Conservation (phyloP, 1,140 invertebrate genomes). For the Trialeurodes vaporariorum region DNA sequence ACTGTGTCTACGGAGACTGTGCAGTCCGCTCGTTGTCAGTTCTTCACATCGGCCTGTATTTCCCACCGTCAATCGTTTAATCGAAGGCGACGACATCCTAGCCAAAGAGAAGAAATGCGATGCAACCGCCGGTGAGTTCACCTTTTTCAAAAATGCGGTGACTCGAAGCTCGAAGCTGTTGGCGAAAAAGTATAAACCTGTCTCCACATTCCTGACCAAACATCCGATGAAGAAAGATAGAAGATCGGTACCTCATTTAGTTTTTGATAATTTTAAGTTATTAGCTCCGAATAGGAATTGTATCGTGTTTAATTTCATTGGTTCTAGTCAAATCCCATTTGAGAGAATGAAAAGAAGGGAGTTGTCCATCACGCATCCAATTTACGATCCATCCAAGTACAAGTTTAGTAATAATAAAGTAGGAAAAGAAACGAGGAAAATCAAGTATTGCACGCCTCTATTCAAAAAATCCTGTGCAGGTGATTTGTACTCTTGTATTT, state of each 20-base stretch:
- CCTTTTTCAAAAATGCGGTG: not conserved
- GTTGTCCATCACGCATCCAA: not conserved
- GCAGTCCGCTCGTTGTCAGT: not conserved
- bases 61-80: not conserved
- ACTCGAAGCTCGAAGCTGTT: not conserved
- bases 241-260: not conserved
- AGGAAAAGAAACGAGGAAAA: not conserved
- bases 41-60: not conserved
- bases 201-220: not conserved
- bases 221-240: not conserved
- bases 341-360: not conserved
- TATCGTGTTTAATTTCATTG: not conserved
- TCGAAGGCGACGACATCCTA: not conserved
- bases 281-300: not conserved
- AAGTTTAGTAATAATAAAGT: not conserved
- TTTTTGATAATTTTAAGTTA: not conserved
- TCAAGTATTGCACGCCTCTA: not conserved
- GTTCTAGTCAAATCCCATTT: not conserved
- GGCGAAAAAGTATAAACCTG: not conserved
- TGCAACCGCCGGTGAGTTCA: not conserved
- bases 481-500: not conserved
- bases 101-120: not conserved
- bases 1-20: not conserved
- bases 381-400: not conserved
- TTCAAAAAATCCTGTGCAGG: not conserved